Percentiles rank a stretch among this genome's conserved stretches.
Evolutionary conservation across 2,888 invertebrate species (phyloP).

Genomic region (Clepsis dumicolana): DNA sequence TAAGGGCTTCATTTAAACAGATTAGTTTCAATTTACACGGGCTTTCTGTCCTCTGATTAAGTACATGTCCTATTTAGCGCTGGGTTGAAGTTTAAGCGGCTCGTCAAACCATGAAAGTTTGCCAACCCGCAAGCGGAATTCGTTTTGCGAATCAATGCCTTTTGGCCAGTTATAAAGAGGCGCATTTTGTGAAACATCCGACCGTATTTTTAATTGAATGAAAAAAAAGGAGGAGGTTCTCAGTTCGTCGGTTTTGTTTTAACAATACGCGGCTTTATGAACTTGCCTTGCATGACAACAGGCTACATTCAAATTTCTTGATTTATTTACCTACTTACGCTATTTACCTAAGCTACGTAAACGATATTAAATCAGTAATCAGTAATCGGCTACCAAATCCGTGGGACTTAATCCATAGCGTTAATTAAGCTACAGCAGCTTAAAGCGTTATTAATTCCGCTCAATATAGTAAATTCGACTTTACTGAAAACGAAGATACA

Average conservation of each 20-base stretch:
- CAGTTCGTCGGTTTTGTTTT: too few species aligned
- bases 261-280: too few species aligned
- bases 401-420: too few species aligned
- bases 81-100: conserved; percentile 9
- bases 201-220: too few species aligned
- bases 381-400: not conserved
- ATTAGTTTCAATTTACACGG: conserved; percentile 48
- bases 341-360: too few species aligned
- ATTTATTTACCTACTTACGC: too few species aligned
- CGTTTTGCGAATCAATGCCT: not conserved
- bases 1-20: conserved; percentile 49
- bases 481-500: too few species aligned
- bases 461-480: not conserved
- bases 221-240: too few species aligned
- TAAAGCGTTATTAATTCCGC: not conserved
- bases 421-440: not conserved
- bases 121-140: not conserved
- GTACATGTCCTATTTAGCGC: conserved; percentile 24
- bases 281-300: too few species aligned
- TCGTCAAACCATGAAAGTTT: not conserved
- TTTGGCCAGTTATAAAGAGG: too few species aligned
- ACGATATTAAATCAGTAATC: not conserved
- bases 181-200: too few species aligned
- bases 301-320: too few species aligned
- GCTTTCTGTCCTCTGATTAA: conserved; percentile 42